Base-by-base conservation (phyloP, 92 coral and sea anemone species). In the Zoanthus solanderi region DNA sequence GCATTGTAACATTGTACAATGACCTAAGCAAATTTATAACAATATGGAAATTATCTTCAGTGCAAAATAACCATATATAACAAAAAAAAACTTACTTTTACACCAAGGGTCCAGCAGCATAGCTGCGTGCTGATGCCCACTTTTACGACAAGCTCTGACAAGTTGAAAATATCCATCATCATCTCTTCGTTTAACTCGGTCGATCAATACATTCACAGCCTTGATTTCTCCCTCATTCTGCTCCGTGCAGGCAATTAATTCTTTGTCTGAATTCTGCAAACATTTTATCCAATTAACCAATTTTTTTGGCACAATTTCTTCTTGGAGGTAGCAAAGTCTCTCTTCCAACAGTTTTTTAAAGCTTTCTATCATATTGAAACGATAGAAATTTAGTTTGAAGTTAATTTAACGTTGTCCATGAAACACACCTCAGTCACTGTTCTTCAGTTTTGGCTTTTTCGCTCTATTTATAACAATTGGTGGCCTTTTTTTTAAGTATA, bases 91-190 rank as follows among this genome's bases (percentile, higher is more conserved):
- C 85, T 81, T 47, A 81, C 85, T 46, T 68, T 47, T 23, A n/a
- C 31, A 45, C 23, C 46, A 13, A 7, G 85, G 85, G 44, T 81
- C 85, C 28, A 81, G 14, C 61, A 81, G 44, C 75, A 81, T 44
- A 17, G 85, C 85, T 5, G 85, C 61, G 4, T 81, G 85, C 0
- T 81, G 85, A 3, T 81, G 85, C 23, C 85, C 85, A 4, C 75
- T 81, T 67, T 6, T 6, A 11, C 85, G 18, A 28, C 53, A 53
- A 6, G 85, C 85, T 3, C 13, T 18, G 11, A 46, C 46, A 1
- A 81, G 63, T 14, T 81, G 85, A 29, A 5, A 81, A 23, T 63
- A 68, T 12, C 32, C 47, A 3, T 81, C 29, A 31, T 67, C 63
- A 28, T 15, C 47, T 29, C 75, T 66, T 46, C 85, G 18, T 6